Conservation (phyloP, 2,888 invertebrate genomes). For the Himalopsyche anomala region DNA sequence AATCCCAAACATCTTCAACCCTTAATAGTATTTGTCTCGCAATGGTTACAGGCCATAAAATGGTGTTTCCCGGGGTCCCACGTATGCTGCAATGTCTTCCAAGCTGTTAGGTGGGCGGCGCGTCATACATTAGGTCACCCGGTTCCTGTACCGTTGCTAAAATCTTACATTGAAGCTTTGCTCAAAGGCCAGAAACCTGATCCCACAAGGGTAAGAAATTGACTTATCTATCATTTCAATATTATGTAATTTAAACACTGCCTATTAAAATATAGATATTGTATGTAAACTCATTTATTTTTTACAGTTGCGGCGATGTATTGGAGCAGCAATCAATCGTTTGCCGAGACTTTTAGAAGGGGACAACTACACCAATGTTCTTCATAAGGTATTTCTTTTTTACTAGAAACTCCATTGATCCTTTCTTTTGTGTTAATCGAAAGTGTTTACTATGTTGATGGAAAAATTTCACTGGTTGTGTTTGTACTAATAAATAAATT, state of each 20-base stretch:
- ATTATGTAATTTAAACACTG: too few relatives aligned
- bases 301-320: constrained; percentile 71
- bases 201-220: constrained; percentile 50
- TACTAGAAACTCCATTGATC: not conserved
- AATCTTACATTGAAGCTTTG: constrained; percentile 73
- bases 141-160: constrained; percentile 70
- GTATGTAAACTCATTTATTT: not conserved
- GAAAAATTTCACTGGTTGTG: not conserved
- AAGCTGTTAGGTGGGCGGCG: constrained; percentile 71
- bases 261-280: too few relatives aligned
- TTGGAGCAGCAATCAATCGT: constrained; percentile 72
- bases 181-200: constrained; percentile 70
- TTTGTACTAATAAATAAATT: not conserved
- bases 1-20: too few relatives aligned
- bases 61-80: constrained; percentile 73
- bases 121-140: constrained; percentile 57
- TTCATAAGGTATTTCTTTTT: constrained; percentile 72
- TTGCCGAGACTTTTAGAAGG: constrained; percentile 71
- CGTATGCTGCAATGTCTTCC: constrained; percentile 75
- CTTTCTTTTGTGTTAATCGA: not conserved
- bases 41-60: constrained; percentile 69
- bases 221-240: too few relatives aligned
- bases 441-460: too few relatives aligned
- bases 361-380: constrained; percentile 74
- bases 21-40: too few relatives aligned